A percentile compares a stretch with the other conserved stretches of the same genome.
Conservation (phyloP, 2,888 invertebrate species). For the Scaptomyza polygonia region DNA sequence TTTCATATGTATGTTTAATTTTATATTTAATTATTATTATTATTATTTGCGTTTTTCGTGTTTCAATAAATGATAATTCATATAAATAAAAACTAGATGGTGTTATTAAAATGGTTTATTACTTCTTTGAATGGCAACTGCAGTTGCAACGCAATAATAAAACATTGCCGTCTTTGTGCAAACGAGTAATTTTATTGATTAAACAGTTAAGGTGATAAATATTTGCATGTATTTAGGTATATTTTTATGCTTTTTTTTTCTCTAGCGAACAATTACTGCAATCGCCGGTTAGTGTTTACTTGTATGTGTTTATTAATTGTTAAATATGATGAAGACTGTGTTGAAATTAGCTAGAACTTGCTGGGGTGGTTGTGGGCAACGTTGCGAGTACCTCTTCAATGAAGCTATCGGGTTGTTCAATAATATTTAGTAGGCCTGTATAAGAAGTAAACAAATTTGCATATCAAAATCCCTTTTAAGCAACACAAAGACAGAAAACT, state of each 20-base stretch:
- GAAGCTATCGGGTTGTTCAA: conserved; percentile 83
- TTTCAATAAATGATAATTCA: conserved; percentile 45
- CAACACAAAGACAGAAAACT: conserved; percentile 13
- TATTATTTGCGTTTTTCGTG: conserved; percentile 41
- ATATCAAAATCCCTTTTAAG: background rate
- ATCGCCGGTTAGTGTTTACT: conserved; percentile 29
- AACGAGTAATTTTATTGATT: conserved; percentile 79
- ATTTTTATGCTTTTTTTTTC: conserved; percentile 38
- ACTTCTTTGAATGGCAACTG: background rate
- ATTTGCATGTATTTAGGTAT: conserved; percentile 48
- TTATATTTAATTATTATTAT: conserved; percentile 29
- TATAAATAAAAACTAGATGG: conserved; percentile 17
- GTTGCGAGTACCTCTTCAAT: conserved; percentile 80
- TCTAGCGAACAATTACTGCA: conserved; percentile 11
- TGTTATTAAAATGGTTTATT: background rate
- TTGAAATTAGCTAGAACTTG: conserved; percentile 68
- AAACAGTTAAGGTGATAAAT: conserved; percentile 73
- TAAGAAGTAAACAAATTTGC: background rate
- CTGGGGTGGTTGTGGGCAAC: conserved; percentile 76
- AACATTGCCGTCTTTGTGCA: conserved; percentile 60
- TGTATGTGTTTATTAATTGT: conserved; percentile 22
- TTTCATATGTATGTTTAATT: conserved; percentile 39
- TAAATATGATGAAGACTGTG: conserved; percentile 29
- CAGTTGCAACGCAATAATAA: background rate
- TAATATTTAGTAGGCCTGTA: conserved; percentile 81